Base-by-base conservation (phyloP, 2,888 invertebrate species). In the Isotomurus palustris region DNA sequence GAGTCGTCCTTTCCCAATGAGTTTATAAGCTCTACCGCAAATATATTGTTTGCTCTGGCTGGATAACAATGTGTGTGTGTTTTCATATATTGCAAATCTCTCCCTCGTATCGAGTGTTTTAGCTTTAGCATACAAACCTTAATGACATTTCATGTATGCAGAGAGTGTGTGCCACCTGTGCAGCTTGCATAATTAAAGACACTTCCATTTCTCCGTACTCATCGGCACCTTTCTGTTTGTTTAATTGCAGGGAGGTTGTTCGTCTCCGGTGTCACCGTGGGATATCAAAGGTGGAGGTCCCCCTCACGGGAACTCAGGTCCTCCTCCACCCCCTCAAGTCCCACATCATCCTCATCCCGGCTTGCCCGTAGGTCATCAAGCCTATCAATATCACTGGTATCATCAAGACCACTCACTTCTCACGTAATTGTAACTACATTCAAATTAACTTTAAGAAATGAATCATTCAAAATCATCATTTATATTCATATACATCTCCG, bases 231-330 rank as follows among this genome's bases (percentile, higher is more conserved):
- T 40, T 55, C 54, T 29, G 35, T 29, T 51, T 51, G 41, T 52
- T 32, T 32, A 35, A 41, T 56, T 63, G 24, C 64, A 70, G 70
- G 68, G 66, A 57, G 66, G 66, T 64, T 70, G 70, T 58, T 68
- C 70, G 58, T 68, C 68, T 48, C 70, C 70, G 53, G 70, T 70
- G 56, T 68, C 68, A 19, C 70, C 74, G 56, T 76, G 78, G 78
- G 78, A 78, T 71, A 74, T 77, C 73, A 76, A 76, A 54, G 63
- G 51, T 36, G 56, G 56, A 36, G 47, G 66, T 29, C 60, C 57
- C 79, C 80, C 76, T 79, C 80, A 76, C 80, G 65, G 61, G 52
- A 48, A 65, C 21, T 85, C 61, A 84, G 85, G 78, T 80, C 70
- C 71, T 47, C 78, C 78, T 47, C 60, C 56, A 19, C 60, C 79